Conservation (phyloP, 2,888 invertebrate species). For the Rhamnusium bicolor region DNA sequence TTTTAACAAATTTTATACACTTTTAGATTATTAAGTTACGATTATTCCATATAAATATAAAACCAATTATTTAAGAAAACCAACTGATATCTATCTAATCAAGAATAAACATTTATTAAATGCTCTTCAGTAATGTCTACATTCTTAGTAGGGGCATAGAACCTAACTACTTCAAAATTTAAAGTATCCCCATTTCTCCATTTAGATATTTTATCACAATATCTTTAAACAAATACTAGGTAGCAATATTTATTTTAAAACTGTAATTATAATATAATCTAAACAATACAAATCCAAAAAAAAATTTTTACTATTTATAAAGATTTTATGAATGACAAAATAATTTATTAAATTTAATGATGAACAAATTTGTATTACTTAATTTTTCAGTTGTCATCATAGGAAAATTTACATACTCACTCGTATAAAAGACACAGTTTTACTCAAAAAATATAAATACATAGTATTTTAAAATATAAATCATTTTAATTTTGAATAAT, state of each 20-base stretch:
- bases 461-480: neutral
- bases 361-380: neutral
- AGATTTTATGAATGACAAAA: conserved; percentile 26
- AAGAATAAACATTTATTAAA: conserved; percentile 6
- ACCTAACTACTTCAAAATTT: conserved; percentile 57
- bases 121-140: neutral
- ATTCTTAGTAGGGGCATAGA: neutral
- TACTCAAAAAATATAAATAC: neutral
- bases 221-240: neutral
- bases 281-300: conserved; percentile 10
- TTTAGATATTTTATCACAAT: neutral
- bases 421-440: neutral
- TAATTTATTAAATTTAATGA: conserved; percentile 16
- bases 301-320: conserved; percentile 19
- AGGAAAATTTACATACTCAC: neutral
- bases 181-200: neutral
- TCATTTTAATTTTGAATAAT: neutral
- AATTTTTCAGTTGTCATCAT: neutral
- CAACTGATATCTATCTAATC: conserved; percentile 21
- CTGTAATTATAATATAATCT: conserved; percentile 4
- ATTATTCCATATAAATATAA: neutral
- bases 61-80: neutral
- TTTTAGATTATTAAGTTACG: neutral
- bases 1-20: conserved; percentile 53
- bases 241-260: neutral